Base-by-base conservation (phyloP, 2,888 invertebrate species). In the Stenoptilia bipunctidactyla region DNA sequence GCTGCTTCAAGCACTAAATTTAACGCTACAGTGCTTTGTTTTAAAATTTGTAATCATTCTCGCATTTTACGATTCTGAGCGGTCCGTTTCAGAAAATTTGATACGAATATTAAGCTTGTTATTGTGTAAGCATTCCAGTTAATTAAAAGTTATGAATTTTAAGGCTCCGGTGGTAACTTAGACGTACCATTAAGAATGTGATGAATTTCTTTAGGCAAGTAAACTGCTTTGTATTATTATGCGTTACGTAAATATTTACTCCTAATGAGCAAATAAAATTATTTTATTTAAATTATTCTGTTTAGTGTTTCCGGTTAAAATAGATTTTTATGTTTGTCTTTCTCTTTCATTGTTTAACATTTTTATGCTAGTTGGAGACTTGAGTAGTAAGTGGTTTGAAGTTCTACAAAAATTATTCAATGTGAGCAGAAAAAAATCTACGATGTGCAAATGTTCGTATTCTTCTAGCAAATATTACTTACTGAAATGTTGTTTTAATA, bases 141-240 rank as follows among this genome's bases (percentile, higher is more conserved):
- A 79, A 82, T 83, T 82, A 83, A 80, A 79, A 82, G 75, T 80
- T 79, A 82, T 80, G 82, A 82, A 82, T 82, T 82, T 74, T 73
- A 76, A 75, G 67, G 61, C 66, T 62, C 64, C 61, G 70, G 63
- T 71, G 70, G 65, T 68, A 61, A 62, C 62, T 66, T 67, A 64
- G 70, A 67, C 68, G 68, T 61, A 56, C 56, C 57, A 56, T 65
- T 64, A 63, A 66, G 45, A 66, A 64, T 56, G 58, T 58, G 62
- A 69, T 70, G 65, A 58, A 66, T 66, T 66, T 66, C 58, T 62
- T 72, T 63, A 30, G 4, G 30, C 4, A 9, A 30, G 30, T 4
- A 63, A 57, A 66, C 56, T 61, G 60, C 66, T 55, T 56, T 20
- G 50, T 57, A 59, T 53, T 49, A 58, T 58, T 61, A 58, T 61